These are phyloP conservation scores for Harpalus rubripes DNA, from an alignment of 2,888 invertebrate species.

Conservation along the genomic window DNA sequence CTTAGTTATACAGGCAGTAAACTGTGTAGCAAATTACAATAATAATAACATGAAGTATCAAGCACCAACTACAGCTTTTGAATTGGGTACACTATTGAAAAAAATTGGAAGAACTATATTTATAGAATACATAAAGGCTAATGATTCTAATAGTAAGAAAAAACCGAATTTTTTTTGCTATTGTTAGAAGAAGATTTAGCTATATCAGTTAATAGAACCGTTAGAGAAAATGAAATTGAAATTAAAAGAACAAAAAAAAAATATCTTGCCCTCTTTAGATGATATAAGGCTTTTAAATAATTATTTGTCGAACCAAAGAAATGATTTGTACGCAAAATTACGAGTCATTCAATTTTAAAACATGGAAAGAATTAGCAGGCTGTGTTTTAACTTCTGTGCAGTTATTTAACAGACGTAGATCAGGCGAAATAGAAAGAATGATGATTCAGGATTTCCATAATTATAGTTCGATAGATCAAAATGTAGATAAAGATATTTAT, in stretches of 20 bases:
- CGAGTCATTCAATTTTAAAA: slow-evolving; percentile 44
- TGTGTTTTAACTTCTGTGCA: slow-evolving; percentile 65
- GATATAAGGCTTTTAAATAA: slow-evolving; percentile 42
- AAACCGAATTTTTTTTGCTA: slow-evolving; percentile 21
- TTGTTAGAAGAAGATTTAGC: slow-evolving; percentile 33
- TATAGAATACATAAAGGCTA: slow-evolving; percentile 32
- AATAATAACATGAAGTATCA: slow-evolving; percentile 16
- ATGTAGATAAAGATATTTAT: slow-evolving; percentile 16
- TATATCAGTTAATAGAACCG: slow-evolving; percentile 32
- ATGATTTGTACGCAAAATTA: slow-evolving; percentile 5
- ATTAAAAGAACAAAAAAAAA: slow-evolving; percentile 16
- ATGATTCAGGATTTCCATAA: slow-evolving; percentile 29
- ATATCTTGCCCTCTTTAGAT: background rate
- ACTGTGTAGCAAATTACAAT: slow-evolving; percentile 18
- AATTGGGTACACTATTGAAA: slow-evolving; percentile 48
- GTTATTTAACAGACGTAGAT: slow-evolving; percentile 44
- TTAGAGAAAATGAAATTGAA: slow-evolving; percentile 22
- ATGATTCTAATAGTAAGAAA: slow-evolving; percentile 10
- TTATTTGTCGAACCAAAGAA: slow-evolving; percentile 12
- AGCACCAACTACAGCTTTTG: slow-evolving; percentile 48
- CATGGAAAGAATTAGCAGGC: slow-evolving; percentile 65
- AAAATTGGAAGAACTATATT: slow-evolving; percentile 29
- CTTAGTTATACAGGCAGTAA: slow-evolving; percentile 26
- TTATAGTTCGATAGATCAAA: slow-evolving; percentile 14
- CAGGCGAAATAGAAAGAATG: slow-evolving; percentile 57